These are phyloP conservation scores for Formica exsecta DNA, from an alignment of 1,140 invertebrate species.

Conservation along the genomic window DNA sequence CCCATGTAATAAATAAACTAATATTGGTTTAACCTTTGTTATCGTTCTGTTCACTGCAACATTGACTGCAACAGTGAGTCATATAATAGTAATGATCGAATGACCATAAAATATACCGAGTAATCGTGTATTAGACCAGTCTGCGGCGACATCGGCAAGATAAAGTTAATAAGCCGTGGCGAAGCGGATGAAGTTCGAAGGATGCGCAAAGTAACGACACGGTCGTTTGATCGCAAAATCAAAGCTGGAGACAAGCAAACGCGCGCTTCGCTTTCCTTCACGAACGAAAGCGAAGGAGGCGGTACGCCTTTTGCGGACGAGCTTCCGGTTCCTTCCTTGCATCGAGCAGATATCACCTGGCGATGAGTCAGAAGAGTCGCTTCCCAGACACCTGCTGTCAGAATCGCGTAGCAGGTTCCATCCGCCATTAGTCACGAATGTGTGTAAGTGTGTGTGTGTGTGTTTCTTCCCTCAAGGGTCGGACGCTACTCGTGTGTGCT, in stretches of 20 bases:
- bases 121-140: slow-evolving; percentile 29
- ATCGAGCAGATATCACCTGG: slow-evolving; percentile 76
- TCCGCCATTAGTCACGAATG: slow-evolving; percentile 74
- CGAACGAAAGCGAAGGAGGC: slow-evolving; percentile 37
- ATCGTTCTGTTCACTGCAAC: background rate
- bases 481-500: slow-evolving; percentile 10
- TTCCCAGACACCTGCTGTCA: slow-evolving; percentile 79
- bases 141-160: slow-evolving; percentile 27
- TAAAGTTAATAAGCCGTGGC: slow-evolving; percentile 60
- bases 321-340: slow-evolving; percentile 76
- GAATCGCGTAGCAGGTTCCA: slow-evolving; percentile 77
- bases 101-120: slow-evolving; percentile 13
- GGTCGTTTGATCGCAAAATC: slow-evolving; percentile 44
- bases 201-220: slow-evolving; percentile 52
- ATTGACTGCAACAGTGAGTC: background rate
- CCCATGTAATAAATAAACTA: background rate
- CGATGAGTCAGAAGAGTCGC: slow-evolving; percentile 80
- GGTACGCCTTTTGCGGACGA: slow-evolving; percentile 50
- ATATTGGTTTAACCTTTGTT: background rate
- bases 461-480: slow-evolving; percentile 43
- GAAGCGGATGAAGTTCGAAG: slow-evolving; percentile 46
- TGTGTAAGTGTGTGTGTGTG: background rate
- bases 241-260: slow-evolving; percentile 11
- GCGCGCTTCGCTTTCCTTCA: slow-evolving; percentile 47
- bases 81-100: background rate